Conservation (phyloP, 2,888 invertebrate species). For the Pelosia muscerda region DNA sequence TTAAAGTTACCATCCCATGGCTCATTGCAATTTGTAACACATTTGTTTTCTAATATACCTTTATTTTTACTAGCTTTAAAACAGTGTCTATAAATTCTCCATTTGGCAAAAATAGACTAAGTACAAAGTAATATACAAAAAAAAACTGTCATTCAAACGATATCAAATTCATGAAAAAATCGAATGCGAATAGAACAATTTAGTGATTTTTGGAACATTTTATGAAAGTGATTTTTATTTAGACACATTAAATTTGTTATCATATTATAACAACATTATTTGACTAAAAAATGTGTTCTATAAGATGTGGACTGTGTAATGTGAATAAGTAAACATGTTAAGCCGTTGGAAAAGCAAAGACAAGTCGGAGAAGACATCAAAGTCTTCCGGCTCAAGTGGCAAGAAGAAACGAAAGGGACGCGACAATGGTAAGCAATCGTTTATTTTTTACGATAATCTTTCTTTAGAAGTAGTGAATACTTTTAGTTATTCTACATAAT, state of each 20-base stretch:
- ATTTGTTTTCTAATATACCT: not conserved
- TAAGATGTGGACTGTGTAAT: slow-evolving; percentile 40
- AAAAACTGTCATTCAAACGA: slow-evolving; percentile 40
- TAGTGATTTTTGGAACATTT: slow-evolving; percentile 37
- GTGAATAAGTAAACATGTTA: slow-evolving; percentile 86
- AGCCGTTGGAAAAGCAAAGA: slow-evolving; percentile 95
- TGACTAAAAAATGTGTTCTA: slow-evolving; percentile 37
- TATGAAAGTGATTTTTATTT: slow-evolving; percentile 26
- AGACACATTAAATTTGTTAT: slow-evolving; percentile 13
- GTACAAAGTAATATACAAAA: slow-evolving; percentile 6
- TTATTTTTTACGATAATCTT: not conserved
- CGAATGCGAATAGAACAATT: slow-evolving; percentile 9
- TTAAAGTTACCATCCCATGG: not conserved
- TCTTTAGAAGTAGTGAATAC: not conserved
- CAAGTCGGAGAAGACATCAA: slow-evolving; percentile 90
- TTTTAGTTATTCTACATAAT: not conserved
- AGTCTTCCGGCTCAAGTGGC: slow-evolving; percentile 85
- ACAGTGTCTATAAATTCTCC: slow-evolving; percentile 14
- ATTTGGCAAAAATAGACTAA: slow-evolving; percentile 16
- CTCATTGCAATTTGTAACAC: slow-evolving; percentile 1
- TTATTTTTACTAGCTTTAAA: slow-evolving; percentile 21
- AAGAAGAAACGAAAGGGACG: slow-evolving; percentile 95
- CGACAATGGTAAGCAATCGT: slow-evolving; percentile 89
- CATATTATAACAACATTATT: slow-evolving; percentile 18
- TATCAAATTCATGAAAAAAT: slow-evolving; percentile 31